Percentiles rank a stretch among this genome's conserved stretches.
These are phyloP conservation scores for Trachythela sp. DNA, from an alignment of 64 coral and sea anemone genomes.

Conservation along the genomic window DNA sequence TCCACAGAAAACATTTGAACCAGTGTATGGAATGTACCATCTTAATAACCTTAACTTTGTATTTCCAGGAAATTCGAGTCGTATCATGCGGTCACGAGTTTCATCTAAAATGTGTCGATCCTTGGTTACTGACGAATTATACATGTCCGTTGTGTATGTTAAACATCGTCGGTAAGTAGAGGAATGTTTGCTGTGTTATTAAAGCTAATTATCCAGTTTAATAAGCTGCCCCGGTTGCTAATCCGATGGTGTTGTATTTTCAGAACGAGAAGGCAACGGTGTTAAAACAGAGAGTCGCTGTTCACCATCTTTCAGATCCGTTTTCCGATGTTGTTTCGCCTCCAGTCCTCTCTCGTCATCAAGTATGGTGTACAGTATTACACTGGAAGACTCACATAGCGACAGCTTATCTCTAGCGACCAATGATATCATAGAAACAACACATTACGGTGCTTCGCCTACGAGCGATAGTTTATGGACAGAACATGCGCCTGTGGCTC, in stretches of 20 bases:
- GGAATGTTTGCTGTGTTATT: background rate
- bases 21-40: too few species aligned
- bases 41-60: background rate
- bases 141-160: slow-evolving; percentile 97
- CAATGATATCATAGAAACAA: background rate
- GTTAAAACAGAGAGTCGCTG: background rate
- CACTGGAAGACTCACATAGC: background rate
- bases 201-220: too few species aligned
- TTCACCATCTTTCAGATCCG: background rate
- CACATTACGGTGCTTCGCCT: background rate
- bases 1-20: too few species aligned
- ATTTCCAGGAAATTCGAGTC: slow-evolving; percentile 78
- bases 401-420: background rate
- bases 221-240: background rate
- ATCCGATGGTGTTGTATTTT: background rate
- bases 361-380: background rate
- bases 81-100: slow-evolving; percentile 91
- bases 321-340: background rate
- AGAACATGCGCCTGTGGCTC: background rate
- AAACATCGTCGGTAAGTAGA: slow-evolving; percentile 86
- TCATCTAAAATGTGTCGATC: slow-evolving; percentile 88
- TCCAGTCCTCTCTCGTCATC: slow-evolving; percentile 7
- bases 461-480: background rate
- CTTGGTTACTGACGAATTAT: slow-evolving; percentile 95
- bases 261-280: background rate